Percentiles rank a stretch among this genome's conserved stretches.
These are phyloP conservation scores for Cassiopea xamachana DNA, from an alignment of 30 jellyfish, hydroid and myxozoan genomes.

Conservation along the genomic window DNA sequence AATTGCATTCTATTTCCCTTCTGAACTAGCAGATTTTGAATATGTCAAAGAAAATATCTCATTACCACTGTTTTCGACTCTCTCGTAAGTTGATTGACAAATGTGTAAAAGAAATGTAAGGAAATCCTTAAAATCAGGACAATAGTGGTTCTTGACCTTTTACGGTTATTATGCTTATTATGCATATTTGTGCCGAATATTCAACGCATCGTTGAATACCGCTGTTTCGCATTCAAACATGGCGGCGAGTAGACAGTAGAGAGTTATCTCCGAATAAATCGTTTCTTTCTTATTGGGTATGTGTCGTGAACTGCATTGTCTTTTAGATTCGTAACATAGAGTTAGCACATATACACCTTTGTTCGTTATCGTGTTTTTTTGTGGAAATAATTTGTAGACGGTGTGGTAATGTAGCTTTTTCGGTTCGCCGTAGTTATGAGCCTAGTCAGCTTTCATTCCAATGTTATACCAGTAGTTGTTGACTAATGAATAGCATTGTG, in stretches of 20 bases:
- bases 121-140: background rate
- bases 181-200: slow-evolving; percentile 16
- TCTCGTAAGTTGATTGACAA: too few relatives aligned
- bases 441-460: background rate
- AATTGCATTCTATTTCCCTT: too few relatives aligned
- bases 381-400: too few relatives aligned
- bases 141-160: background rate
- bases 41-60: too few relatives aligned
- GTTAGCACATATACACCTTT: too few relatives aligned
- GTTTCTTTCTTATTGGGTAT: background rate
- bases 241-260: slow-evolving; percentile 14
- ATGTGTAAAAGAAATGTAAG: background rate
- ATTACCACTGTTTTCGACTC: too few relatives aligned
- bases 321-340: too few relatives aligned
- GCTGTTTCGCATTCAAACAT: slow-evolving; percentile 10
- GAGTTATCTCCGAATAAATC: background rate
- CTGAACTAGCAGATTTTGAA: too few relatives aligned
- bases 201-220: slow-evolving; percentile 28
- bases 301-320: background rate
- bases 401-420: too few relatives aligned
- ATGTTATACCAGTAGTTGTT: background rate
- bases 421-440: background rate
- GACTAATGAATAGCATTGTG: too few relatives aligned
- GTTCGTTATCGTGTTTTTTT: too few relatives aligned
- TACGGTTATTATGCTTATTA: slow-evolving; percentile 12